Base-by-base conservation (phyloP, 2,888 invertebrate genomes). In the Drosophila ustulata region DNA sequence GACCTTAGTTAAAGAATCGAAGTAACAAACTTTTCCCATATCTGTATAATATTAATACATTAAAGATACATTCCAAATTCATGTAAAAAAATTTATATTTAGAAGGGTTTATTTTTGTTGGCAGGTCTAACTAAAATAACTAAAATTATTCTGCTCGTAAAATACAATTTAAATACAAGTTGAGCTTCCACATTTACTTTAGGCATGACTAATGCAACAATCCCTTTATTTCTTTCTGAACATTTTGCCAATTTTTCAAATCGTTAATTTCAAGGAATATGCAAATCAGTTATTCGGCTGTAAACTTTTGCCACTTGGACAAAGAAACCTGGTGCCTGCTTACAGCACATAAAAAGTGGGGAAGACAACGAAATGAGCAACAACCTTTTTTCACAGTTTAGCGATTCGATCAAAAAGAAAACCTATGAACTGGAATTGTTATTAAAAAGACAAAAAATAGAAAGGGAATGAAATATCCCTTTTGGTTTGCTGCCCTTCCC, bases 221-320 rank as follows among this genome's bases (percentile, higher is more conserved):
- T 41, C 55, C 63, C 47, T 63, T 63, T 13, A 34, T 46, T 39
- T 62, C 7, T 3, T 43, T 32, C 25, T 13, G 0, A 30, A 41
- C 51, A 56, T 52, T 59, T 55, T 79, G 82, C 57, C 76, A 70
- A 81, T 89, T 87, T 78, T 74, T 70, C 81, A 74, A 87, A 74
- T 71, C 85, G 71, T 85, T 89, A 89, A 84, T 81, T 84, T 87
- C 58, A 56, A 67, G 51, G 66, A 76, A 88, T 78, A 84, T 88
- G 80, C 82, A 83, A 85, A 85, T 82, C 37, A 74, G 64, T 64
- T 66, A 78, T 71, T 84, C 78, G 68, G 68, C 52, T 78, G 81
- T 68, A 83, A 81, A 71, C 57, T 74, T 79, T 69, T 59, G 49
- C 32, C 51, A 59, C 45, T 46, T 18, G 51, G 56, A 64, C 46